Percentiles rank a stretch among this genome's conserved stretches.
These are phyloP conservation scores for Lepidonotus clava DNA, from an alignment of 2,888 invertebrate species.

Conservation along the genomic window DNA sequence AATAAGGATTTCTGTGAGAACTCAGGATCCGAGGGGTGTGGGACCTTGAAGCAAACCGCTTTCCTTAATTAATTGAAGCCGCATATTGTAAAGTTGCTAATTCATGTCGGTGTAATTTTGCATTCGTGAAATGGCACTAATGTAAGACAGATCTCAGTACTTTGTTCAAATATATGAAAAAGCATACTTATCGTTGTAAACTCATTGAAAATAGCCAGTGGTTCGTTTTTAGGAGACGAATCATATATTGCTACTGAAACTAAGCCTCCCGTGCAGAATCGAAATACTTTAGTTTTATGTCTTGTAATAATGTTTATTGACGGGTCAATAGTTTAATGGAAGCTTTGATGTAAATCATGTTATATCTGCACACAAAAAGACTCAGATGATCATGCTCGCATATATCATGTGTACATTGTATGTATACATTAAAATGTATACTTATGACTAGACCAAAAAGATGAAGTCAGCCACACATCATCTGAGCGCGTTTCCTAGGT, in stretches of 20 bases:
- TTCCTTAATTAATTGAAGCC: too few species aligned
- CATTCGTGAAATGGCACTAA: background rate
- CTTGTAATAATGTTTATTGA: background rate
- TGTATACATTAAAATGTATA: background rate
- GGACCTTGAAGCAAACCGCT: too few species aligned
- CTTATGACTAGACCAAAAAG: background rate
- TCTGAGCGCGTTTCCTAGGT: background rate
- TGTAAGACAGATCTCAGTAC: background rate
- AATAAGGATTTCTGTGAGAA: too few species aligned
- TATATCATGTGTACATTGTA: background rate
- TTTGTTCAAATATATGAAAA: background rate
- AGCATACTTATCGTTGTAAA: too few species aligned
- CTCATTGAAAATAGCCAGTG: too few species aligned
- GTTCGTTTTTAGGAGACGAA: background rate
- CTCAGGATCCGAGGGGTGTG: too few species aligned
- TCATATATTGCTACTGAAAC: background rate
- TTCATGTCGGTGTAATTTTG: background rate
- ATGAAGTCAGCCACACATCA: background rate
- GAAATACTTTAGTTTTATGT: background rate
- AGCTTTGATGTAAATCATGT: background rate
- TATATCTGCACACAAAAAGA: background rate
- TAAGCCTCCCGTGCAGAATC: background rate
- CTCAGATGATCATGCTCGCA: background rate
- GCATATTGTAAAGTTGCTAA: too few species aligned
- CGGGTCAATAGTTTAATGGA: background rate